Base-by-base conservation (phyloP, 1,140 invertebrate genomes). In the Drosophila arawakana region DNA sequence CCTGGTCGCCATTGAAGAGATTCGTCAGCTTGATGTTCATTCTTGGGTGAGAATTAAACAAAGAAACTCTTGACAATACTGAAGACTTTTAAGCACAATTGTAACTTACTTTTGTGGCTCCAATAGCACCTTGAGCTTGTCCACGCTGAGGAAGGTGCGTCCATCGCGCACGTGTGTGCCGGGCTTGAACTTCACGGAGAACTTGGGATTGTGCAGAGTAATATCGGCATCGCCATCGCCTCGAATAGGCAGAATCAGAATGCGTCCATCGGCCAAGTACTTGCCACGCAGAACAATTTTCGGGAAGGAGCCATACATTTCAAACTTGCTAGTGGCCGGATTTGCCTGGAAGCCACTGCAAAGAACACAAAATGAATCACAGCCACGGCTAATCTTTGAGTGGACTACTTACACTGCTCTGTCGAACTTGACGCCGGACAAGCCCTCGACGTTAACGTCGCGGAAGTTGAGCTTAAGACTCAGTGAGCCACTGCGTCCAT, bases 1-100 rank as follows among this genome's bases (percentile, higher is more conserved):
- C 94, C 52, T 93, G 90, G 73, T 96, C 95, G 2, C 95, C 95
- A 73, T 95, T 95, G 78, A 96, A 96, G 1, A 96, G 91, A 92
- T 96, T 95, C 2, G 95, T 94, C 21, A 96, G 91, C 63, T 95
- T 92, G 41, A 96, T 93, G 11, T 92, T 93, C 6, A 95, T 95
- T 57, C 94, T 91, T 91, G 7, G 92, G 93, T 7, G 94, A 92
- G 3, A 30, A 15, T 25, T 11, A 41, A 65, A 6, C 25, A 10
- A 7, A 4, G 10, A 7, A 21, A 47, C 18, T 30, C 25, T 54
- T 3, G 11, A 7, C 37, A 37, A 7, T 3, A 35, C 21, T 43
- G 6, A 9, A 41, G 4, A 9, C 3, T 0, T 15, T 34, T 4
- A 18, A 8, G 1, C 0, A 34, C 13, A 13, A 13, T 21, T 10